These are phyloP conservation scores for Pollachius pollachius DNA, from an alignment of 2,113 vertebrate species.

Conservation along the genomic window DNA sequence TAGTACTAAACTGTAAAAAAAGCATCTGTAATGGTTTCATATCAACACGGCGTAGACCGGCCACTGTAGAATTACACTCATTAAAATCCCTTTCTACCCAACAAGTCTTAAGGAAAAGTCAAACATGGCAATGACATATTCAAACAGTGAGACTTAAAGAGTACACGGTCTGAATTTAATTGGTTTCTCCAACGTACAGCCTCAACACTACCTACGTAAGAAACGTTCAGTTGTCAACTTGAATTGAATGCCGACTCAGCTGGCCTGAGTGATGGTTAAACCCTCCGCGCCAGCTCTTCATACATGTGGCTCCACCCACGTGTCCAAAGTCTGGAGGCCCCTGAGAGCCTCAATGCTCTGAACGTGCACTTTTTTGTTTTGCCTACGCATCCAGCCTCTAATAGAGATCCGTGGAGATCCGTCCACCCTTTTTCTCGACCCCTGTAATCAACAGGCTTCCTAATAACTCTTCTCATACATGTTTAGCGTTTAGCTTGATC, in stretches of 20 bases:
- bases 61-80: too few relatives aligned
- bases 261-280: slow-evolving; percentile 28
- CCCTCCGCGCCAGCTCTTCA: slow-evolving; percentile 40
- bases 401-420: slow-evolving; percentile 74
- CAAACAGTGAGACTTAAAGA: neutral
- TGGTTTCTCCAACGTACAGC: slow-evolving; percentile 1
- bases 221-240: slow-evolving; percentile 25
- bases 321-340: slow-evolving; percentile 40
- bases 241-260: slow-evolving; percentile 42
- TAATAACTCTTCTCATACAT: slow-evolving; percentile 73
- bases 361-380: slow-evolving; percentile 68
- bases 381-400: slow-evolving; percentile 65
- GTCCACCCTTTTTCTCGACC: slow-evolving; percentile 45
- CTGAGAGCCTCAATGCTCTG: slow-evolving; percentile 44
- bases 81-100: neutral
- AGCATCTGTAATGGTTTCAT: neutral
- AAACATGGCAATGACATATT: slow-evolving; percentile 6
- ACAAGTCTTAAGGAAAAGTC: neutral
- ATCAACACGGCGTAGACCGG: too few relatives aligned
- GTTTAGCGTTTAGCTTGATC: slow-evolving; percentile 62
- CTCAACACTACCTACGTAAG: slow-evolving; percentile 19
- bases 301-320: slow-evolving; percentile 37
- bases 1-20: too few relatives aligned
- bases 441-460: slow-evolving; percentile 70
- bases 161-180: slow-evolving; percentile 4